These are phyloP conservation scores for Philotrypesis tridentata DNA, from an alignment of 1,140 invertebrate species.

Conservation along the genomic window DNA sequence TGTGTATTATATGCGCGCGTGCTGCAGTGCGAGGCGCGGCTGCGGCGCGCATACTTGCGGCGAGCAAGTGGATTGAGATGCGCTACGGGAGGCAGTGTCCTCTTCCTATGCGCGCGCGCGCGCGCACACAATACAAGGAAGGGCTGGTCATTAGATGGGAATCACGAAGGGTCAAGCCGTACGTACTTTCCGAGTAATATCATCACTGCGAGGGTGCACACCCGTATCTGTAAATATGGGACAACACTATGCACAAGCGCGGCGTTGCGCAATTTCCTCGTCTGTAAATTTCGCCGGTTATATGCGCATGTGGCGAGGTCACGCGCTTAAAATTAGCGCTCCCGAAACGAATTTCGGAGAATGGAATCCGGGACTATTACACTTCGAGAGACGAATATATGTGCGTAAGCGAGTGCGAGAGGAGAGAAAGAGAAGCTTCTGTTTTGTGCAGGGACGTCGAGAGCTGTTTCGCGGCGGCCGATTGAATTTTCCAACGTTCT, in stretches of 20 bases:
- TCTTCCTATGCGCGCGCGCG: too few species aligned
- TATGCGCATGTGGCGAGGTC: background rate
- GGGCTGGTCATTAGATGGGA: background rate
- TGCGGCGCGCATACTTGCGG: background rate
- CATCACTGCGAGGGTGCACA: too few species aligned
- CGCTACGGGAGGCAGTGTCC: background rate
- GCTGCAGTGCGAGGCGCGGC: constrained; percentile 17
- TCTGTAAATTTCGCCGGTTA: background rate
- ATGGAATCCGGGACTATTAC: constrained; percentile 14
- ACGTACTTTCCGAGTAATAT: too few species aligned
- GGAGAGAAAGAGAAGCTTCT: background rate
- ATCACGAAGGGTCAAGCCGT: too few species aligned
- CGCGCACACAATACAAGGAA: too few species aligned
- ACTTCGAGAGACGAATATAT: background rate
- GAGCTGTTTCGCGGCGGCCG: too few species aligned
- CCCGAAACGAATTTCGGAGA: constrained; percentile 17
- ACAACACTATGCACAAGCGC: too few species aligned
- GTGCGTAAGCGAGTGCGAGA: too few species aligned
- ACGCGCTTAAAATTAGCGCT: constrained; percentile 26
- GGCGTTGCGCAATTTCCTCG: background rate
- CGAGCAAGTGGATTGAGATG: background rate
- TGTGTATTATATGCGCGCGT: background rate
- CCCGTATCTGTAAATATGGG: too few species aligned
- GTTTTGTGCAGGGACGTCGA: too few species aligned
- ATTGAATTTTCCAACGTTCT: background rate